A percentile compares a stretch with the other conserved stretches of the same genome.
Evolutionary conservation across 1,140 invertebrate species (phyloP).

Genomic region (Bombus difficillimus): DNA sequence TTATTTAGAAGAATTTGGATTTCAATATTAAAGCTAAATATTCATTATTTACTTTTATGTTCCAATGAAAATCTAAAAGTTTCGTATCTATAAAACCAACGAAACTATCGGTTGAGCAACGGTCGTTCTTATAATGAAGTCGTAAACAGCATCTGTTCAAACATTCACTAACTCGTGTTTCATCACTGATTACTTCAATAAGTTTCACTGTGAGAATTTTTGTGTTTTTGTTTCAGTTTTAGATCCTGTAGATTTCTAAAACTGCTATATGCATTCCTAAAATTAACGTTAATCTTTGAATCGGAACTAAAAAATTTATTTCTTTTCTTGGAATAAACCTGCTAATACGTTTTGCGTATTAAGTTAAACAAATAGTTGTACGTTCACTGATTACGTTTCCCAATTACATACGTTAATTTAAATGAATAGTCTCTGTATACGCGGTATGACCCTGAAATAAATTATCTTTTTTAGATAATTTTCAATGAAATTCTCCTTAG

Average conservation of each 20-base stretch:
- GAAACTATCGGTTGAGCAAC: neutral
- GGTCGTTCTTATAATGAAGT: neutral
- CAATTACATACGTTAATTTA: neutral
- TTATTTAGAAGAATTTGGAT: neutral
- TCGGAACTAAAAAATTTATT: neutral
- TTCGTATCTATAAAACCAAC: neutral
- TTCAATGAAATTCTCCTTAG: neutral
- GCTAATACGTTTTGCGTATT: neutral
- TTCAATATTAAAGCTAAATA: neutral
- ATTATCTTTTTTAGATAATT: neutral
- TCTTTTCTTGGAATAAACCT: neutral
- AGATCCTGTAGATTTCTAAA: neutral
- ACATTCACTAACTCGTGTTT: conserved; percentile 11
- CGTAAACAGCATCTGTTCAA: conserved; percentile 41
- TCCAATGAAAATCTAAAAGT: too few relatives aligned
- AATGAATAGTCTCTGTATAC: neutral
- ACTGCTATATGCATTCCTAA: neutral
- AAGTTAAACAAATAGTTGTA: neutral
- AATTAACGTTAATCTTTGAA: neutral
- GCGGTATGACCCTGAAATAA: neutral
- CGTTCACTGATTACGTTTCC: neutral
- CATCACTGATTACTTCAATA: conserved; percentile 20
- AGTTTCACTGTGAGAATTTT: neutral
- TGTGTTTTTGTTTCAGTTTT: neutral
- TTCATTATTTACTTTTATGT: neutral